Base-by-base conservation (phyloP, 2,113 vertebrate genomes). In the Heterocephalus glaber region DNA sequence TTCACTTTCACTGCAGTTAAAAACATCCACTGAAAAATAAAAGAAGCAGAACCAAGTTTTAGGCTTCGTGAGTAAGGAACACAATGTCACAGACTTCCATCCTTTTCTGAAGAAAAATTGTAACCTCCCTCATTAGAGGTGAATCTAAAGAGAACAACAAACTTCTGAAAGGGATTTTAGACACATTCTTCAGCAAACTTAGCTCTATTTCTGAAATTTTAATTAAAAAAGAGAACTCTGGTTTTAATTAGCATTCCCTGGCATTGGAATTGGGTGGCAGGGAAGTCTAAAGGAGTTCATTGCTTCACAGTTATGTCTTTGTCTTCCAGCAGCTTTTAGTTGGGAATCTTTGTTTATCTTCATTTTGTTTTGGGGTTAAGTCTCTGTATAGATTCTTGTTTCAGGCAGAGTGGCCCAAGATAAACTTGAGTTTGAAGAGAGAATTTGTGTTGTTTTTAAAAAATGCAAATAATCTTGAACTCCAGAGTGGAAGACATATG, bases 221-320 rank as follows among this genome's bases (percentile, higher is more conserved):
- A 90, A 94, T 93, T 47, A 74, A 68, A n/a, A 77, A 74, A 9
- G 17, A 35, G n/a, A 77, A n/a, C 24, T 93, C 65, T 22, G 52
- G 20, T 61, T 86, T 68, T 95, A 83, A 87, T 95, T 79, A 86
- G 56, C 91, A 84, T 66, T 83, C 56, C 12, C 10, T n/a, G 80
- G 49, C n/a, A 1, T 22, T 63, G 33, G 74, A 90, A 22, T 20
- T 14, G 3, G 3, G 56, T 54, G 74, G 54, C 58, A 83, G 79
- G 86, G 33, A 44, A 72, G 47, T 52, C 11, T 54, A 44, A 86
- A 93, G 26, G 41, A 14, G 10, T 61, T 3, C 10, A 38, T 20
- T 30, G 24, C 28, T 65, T 49, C 19, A 12, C 20, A 26, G 14
- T 3, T 49, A 70, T 0, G 8, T 3, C 12, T 77, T 47, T 81